phyloP scores from a whole-genome alignment of 2,113 vertebrate species.

The Callipepla squamata region DNA sequence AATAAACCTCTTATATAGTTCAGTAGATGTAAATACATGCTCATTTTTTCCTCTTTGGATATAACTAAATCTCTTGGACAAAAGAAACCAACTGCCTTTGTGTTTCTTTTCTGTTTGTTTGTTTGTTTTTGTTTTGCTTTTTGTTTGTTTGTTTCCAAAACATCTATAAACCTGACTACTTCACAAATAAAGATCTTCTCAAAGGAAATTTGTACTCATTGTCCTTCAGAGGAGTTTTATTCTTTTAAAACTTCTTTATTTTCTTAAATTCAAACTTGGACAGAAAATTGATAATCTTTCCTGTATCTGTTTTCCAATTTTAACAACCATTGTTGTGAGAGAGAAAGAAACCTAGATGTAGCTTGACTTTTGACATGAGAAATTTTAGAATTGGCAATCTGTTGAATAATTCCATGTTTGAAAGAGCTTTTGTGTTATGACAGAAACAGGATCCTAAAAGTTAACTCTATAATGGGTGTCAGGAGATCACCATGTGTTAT shows the following conservation, averaged over 20 bases:
- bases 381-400: background rate
- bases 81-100: slow-evolving; percentile 1
- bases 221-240: background rate
- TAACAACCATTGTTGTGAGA: background rate
- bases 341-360: background rate
- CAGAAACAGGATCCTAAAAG: background rate
- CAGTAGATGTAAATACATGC: background rate
- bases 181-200: slow-evolving; percentile 38
- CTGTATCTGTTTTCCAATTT: background rate
- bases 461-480: background rate
- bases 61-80: slow-evolving; percentile 13
- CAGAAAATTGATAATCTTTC: no score
- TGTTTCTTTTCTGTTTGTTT: background rate
- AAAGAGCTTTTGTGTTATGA: background rate
- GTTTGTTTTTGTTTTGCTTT: background rate
- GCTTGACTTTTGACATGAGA: background rate
- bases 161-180: background rate
- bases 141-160: background rate
- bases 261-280: background rate
- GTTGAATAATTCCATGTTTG: background rate
- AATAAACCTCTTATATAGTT: background rate
- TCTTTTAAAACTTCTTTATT: slow-evolving; percentile 18
- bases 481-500: background rate
- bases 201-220: background rate
- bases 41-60: background rate